phyloP scores from a whole-genome alignment of 2,113 vertebrate genomes.

The Laterallus jamaicensis region DNA sequence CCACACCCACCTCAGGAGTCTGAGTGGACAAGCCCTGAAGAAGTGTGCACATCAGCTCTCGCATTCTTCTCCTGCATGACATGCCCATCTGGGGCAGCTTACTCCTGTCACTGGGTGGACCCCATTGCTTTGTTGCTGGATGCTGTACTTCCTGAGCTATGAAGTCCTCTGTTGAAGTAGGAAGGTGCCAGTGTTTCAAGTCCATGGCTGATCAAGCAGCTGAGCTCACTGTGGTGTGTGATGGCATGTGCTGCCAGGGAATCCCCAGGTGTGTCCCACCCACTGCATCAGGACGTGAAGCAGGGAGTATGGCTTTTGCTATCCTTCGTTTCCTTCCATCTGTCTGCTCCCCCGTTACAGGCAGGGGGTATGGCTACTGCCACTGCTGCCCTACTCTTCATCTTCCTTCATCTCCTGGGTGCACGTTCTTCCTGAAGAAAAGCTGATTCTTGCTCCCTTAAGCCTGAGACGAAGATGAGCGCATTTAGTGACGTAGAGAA shows the following conservation, averaged over 20 bases:
- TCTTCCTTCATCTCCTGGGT: background rate
- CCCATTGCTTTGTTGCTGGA: background rate
- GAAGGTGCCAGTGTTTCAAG: rapidly evolving
- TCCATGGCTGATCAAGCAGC: background rate
- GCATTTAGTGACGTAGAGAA: background rate
- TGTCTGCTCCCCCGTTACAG: background rate
- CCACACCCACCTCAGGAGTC: background rate
- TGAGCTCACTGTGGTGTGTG: background rate
- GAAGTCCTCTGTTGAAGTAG: background rate
- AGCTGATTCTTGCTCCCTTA: background rate
- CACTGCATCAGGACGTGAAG: background rate
- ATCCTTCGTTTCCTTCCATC: background rate
- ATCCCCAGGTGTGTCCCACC: rapidly evolving
- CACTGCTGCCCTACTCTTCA: background rate
- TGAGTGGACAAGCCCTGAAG: background rate
- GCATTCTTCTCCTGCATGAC: background rate
- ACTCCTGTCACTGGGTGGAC: background rate
- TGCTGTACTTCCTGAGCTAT: background rate
- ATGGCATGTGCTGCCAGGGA: rapidly evolving
- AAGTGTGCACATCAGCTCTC: background rate
- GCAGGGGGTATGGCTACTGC: background rate
- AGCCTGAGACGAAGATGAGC: background rate
- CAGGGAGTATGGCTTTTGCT: background rate
- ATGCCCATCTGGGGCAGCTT: background rate
- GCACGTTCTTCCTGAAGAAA: background rate